Conservation (phyloP, 2,888 invertebrate genomes). For the Papilio gigon region DNA sequence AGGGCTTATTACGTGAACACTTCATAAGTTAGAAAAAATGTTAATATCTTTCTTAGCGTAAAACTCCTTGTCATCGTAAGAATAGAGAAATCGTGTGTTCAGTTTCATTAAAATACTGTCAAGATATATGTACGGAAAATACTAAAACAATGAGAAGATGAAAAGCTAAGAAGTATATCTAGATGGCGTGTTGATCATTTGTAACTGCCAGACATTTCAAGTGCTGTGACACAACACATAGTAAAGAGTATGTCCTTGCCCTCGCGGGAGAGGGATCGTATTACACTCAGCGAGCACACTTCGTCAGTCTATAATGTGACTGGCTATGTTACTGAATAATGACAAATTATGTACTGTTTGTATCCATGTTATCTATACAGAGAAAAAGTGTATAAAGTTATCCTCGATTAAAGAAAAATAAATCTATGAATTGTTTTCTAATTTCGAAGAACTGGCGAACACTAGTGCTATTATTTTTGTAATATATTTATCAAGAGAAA, state of each 20-base stretch:
- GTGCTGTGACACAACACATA: background rate
- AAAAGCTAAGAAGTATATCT: constrained; percentile 13
- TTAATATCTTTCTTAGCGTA: background rate
- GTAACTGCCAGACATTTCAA: constrained; percentile 9
- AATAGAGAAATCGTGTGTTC: background rate
- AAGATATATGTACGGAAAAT: background rate
- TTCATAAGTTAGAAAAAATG: background rate
- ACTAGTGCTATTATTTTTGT: too few relatives aligned
- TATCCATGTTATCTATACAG: too few relatives aligned
- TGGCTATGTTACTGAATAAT: background rate
- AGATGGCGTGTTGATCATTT: constrained; percentile 7
- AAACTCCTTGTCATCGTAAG: background rate
- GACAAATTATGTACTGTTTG: background rate
- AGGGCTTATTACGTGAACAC: background rate
- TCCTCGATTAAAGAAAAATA: too few relatives aligned
- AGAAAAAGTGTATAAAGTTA: too few relatives aligned
- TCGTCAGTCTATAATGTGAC: background rate
- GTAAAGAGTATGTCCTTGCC: background rate
- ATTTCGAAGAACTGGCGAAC: too few relatives aligned
- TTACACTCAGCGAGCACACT: background rate
- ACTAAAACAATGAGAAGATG: background rate
- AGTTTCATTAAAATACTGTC: constrained; percentile 21
- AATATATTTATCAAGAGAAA: too few relatives aligned
- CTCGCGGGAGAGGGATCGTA: background rate
- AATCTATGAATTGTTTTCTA: too few relatives aligned